A percentile compares a stretch with the other conserved stretches of the same genome.
These are phyloP conservation scores for Meloe dianella DNA, from an alignment of 2,888 invertebrate species.

Conservation along the genomic window DNA sequence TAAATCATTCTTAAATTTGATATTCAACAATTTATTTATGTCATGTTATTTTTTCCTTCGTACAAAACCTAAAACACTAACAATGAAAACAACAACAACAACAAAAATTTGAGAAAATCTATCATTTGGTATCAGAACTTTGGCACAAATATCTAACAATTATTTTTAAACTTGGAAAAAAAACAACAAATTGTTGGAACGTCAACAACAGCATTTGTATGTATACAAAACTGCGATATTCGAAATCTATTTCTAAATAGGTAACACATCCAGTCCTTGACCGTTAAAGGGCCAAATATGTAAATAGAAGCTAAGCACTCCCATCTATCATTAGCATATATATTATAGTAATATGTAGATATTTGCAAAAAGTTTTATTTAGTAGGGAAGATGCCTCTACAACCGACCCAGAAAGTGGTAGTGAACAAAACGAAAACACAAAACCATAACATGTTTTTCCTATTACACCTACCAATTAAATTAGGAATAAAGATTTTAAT, in stretches of 20 bases:
- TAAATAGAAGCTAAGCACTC: slow-evolving; percentile 19
- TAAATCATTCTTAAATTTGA: slow-evolving; percentile 5
- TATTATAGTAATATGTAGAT: slow-evolving; percentile 10
- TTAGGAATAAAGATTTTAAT: neutral
- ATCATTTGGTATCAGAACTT: neutral
- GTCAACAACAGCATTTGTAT: too few species aligned
- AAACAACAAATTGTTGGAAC: neutral
- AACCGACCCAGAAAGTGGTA: slow-evolving; percentile 22
- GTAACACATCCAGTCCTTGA: slow-evolving; percentile 10
- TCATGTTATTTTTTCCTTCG: slow-evolving; percentile 8
- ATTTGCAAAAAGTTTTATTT: neutral
- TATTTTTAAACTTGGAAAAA: neutral
- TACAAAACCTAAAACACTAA: neutral
- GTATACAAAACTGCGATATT: neutral
- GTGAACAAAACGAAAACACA: neutral
- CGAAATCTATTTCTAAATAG: neutral
- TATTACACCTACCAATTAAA: neutral
- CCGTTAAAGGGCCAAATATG: slow-evolving; percentile 22
- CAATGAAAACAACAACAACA: neutral
- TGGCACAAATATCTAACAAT: neutral
- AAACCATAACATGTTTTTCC: neutral
- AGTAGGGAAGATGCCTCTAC: slow-evolving; percentile 22
- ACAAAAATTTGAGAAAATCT: neutral
- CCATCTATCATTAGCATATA: slow-evolving; percentile 15
- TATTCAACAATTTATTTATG: slow-evolving; percentile 17